Conservation (phyloP, 2,797 vertebrate genomes). For the Echeneis naucrates region DNA sequence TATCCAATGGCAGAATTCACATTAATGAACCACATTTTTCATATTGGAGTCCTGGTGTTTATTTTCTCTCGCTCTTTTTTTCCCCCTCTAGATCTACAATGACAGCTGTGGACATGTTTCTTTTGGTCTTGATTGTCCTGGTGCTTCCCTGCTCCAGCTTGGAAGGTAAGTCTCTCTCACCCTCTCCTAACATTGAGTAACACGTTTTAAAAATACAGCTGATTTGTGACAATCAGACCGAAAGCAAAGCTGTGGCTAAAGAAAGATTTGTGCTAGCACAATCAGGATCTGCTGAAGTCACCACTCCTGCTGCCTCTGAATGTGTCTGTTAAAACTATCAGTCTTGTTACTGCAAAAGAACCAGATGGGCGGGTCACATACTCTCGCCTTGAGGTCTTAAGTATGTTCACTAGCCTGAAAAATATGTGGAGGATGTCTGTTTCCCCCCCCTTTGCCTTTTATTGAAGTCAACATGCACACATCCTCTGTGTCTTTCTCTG, state of each 20-base stretch:
- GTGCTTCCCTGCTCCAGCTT: conserved; percentile 84
- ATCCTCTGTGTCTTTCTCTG: conserved; percentile 39
- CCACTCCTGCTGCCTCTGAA: conserved; percentile 18
- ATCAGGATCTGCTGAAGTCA: conserved; percentile 22
- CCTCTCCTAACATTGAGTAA: conserved; percentile 5
- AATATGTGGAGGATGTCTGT: conserved; percentile 11
- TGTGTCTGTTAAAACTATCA: neutral
- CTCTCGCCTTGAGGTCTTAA: conserved; percentile 16
- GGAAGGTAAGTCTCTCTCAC: conserved; percentile 86
- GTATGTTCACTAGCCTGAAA: conserved; percentile 20
- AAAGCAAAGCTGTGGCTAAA: conserved; percentile 8
- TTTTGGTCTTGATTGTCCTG: conserved; percentile 86
- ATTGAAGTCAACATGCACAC: conserved; percentile 30
- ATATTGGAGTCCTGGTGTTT: neutral
- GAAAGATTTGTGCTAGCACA: conserved; percentile 7
- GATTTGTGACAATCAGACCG: conserved; percentile 22
- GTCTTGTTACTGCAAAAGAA: conserved; percentile 9
- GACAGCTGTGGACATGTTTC: conserved; percentile 86
- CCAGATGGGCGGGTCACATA: conserved; percentile 25
- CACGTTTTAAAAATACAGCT: conserved; percentile 14
- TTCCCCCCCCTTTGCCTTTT: conserved; percentile 11
- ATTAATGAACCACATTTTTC: conserved; percentile 1
- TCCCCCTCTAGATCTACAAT: conserved; percentile 82
- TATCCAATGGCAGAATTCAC: neutral
- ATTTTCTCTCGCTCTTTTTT: conserved; percentile 9